Percentiles rank a stretch among this genome's conserved stretches.
phyloP scores from a whole-genome alignment of 2,797 vertebrate genomes.

The Gymnoscopelus braueri region DNA sequence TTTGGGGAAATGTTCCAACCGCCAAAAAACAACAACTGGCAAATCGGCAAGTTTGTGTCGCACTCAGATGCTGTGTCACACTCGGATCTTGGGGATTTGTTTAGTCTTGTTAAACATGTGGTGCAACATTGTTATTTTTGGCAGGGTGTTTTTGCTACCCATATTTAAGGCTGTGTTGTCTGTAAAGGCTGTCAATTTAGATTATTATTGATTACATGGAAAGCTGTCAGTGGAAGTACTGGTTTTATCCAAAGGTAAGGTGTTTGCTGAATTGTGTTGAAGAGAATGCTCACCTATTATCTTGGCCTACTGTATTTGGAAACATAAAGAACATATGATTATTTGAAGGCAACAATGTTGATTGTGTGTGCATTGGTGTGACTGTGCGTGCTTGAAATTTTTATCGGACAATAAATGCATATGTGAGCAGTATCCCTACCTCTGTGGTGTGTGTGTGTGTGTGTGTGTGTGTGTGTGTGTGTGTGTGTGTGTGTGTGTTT shows the following conservation, averaged over 20 bases:
- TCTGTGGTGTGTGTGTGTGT: neutral
- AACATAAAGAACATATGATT: neutral
- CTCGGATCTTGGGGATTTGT: conserved; percentile 43
- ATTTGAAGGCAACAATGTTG: too few relatives aligned
- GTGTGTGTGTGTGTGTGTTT: conserved; percentile 11
- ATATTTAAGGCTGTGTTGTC: neutral
- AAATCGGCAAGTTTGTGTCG: conserved; percentile 54
- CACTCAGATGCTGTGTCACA: conserved; percentile 22
- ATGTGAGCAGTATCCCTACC: neutral
- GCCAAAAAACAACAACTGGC: conserved; percentile 48
- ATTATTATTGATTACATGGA: neutral
- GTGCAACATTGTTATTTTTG: conserved; percentile 39
- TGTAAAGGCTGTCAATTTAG: neutral
- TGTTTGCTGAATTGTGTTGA: neutral
- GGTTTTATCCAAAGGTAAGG: neutral
- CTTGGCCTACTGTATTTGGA: neutral
- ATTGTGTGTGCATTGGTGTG: too few relatives aligned
- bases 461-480: neutral
- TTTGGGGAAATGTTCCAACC: conserved; percentile 41
- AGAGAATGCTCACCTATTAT: neutral
- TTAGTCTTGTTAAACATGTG: conserved; percentile 45
- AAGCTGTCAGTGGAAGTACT: conserved; percentile 3
- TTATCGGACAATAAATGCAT: neutral
- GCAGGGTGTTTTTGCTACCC: conserved; percentile 3
- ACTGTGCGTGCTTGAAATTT: neutral